Evolutionary conservation across 2,888 invertebrate genomes (phyloP), one percentile per base, ranked within the genome.

Genomic region (Microctonus hyperodae): DNA sequence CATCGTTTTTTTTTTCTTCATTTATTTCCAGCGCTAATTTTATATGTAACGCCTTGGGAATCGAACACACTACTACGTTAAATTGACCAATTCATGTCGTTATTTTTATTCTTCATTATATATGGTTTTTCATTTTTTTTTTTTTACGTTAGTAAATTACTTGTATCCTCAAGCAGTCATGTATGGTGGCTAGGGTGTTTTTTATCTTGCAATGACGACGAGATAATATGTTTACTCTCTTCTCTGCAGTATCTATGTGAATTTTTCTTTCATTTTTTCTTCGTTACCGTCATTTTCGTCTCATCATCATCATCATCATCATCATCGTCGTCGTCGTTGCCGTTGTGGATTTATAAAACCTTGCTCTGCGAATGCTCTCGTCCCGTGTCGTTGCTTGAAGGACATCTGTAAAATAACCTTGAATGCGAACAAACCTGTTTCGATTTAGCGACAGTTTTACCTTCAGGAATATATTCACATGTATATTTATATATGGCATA

Each of bases 341-440:
- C 44, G 44, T 16, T 44, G 16, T 16, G 6, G 44, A 55, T 55
- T 11, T 44, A 62, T 62, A 37, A 62, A 53, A 53, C 62, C 62
- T 62, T 62, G 51, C 50, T 25, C n/a, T 16, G n/a, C n/a, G n/a
- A n/a, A n/a, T 44, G 59, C n/a, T 40, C 61, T 50, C 62, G 23
- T 13, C 35, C 62, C 44, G 44, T 44, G 33, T 50, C 33, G 37
- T 33, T 62, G n/a, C n/a, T n/a, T 44, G 53, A 62, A 62, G 62
- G 62, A 62, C 62, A 37, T 53, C 62, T 35, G 53, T 37, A 37
- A 51, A 59, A 58, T 40, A 66, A 66, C 66, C 66, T 66, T 66
- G 66, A 66, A 66, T 48, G 48, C 33, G 35, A 56, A 66, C 48
- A 66, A 66, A 66, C 66, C 66, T 62, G 66, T 66, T 66, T 56